phyloP scores from a whole-genome alignment of 2,888 invertebrate genomes.

The Volucella inflata region DNA sequence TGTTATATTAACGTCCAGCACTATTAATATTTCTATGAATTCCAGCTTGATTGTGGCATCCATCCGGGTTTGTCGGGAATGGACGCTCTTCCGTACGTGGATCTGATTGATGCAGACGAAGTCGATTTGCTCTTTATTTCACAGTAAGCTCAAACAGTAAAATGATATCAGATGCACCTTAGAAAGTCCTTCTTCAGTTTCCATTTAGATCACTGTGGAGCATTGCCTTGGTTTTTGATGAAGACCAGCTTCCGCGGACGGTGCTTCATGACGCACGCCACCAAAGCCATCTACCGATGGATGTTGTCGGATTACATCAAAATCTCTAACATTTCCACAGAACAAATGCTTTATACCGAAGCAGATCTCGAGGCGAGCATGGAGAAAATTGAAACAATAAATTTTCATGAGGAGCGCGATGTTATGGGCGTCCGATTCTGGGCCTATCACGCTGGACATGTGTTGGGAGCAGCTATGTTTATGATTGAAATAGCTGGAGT shows the following conservation, averaged over 20 bases:
- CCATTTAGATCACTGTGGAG: slow-evolving; percentile 99
- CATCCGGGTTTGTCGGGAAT: slow-evolving; percentile 98
- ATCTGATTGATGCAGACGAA: slow-evolving; percentile 98
- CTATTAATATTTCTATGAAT: neutral
- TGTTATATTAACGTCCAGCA: too few species aligned
- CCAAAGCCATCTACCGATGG: slow-evolving; percentile 99
- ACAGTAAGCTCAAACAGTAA: slow-evolving; percentile 87
- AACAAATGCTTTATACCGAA: slow-evolving; percentile 98
- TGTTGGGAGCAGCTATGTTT: slow-evolving; percentile 99
- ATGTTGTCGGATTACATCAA: slow-evolving; percentile 99
- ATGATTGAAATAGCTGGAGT: slow-evolving; percentile 99
- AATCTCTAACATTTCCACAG: slow-evolving; percentile 98
- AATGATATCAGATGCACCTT: neutral
- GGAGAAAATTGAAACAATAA: slow-evolving; percentile 99
- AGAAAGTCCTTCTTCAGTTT: slow-evolving; percentile 87
- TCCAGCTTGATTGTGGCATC: slow-evolving; percentile 95
- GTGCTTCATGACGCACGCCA: slow-evolving; percentile 99
- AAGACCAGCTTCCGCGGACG: slow-evolving; percentile 99
- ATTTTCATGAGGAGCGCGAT: slow-evolving; percentile 99
- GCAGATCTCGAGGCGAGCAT: slow-evolving; percentile 98
- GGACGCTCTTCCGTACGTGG: slow-evolving; percentile 98
- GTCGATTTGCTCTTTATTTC: slow-evolving; percentile 97
- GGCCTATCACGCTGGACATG: slow-evolving; percentile 99
- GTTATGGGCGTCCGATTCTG: slow-evolving; percentile 98
- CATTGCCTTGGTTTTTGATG: slow-evolving; percentile 98